Base-by-base conservation (phyloP, 2,113 vertebrate genomes). In the Tetrao urogallus region DNA sequence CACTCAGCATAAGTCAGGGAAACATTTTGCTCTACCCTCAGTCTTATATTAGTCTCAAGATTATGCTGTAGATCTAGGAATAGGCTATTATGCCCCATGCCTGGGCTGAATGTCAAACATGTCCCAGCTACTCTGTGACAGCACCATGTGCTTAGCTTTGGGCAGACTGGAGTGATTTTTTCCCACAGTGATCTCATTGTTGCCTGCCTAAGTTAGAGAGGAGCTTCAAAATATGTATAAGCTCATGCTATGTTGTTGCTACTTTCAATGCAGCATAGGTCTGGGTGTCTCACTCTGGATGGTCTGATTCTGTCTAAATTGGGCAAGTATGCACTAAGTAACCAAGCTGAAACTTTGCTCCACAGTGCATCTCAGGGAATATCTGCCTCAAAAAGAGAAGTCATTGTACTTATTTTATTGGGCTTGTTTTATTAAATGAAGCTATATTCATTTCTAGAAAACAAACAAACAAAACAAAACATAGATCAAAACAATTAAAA, bases 61-160 rank as follows among this genome's bases (percentile, higher is more conserved):
- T 38, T 7, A 2, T 8, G 16, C 2, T 32, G 11, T 1, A 2
- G 15, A 15, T 14, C 22, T 69, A 40, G 38, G 42, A 74, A 73
- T 0, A 1, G 16, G 13, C 8, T 81, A 30, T n/a, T 30, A 7
- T 4, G 21, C 5, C 15, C 14, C 40, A 27, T 48, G 34, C 6
- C 40, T 65, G 48, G 10, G 19, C 6, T 60, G 43, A 69, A 27
- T 16, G 7, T 27, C 56, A 18, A 10, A 52, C 6, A 1, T 2
- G 3, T 34, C n/a, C 47, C 47, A 64, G 18, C 12, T n/a, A 8
- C 6, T 63, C 36, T 58, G 32, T 43, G 82, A 25, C 43, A 75
- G 6, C 18, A 67, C 30, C 20, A 36, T 5, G 12, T 12, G 10
- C 11, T 42, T 78, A 36, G 24, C 25, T 16, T 1, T 38, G 43